Base-by-base conservation (phyloP, 2,113 vertebrate genomes). In the Dasypus novemcinctus region DNA sequence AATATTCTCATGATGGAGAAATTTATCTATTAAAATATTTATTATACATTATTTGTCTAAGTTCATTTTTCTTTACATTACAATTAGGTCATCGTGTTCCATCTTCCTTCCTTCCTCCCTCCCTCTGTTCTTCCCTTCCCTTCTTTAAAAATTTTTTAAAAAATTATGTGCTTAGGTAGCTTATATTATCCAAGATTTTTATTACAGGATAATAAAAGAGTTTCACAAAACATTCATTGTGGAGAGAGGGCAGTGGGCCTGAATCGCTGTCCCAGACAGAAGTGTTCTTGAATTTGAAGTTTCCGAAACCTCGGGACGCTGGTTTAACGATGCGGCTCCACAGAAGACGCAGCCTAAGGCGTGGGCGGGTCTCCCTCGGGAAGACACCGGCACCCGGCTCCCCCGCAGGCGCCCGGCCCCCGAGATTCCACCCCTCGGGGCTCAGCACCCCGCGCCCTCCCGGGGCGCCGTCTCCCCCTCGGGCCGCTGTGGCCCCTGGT, bases 401-500 rank as follows among this genome's bases (percentile, higher is more conserved):
- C 25, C 12, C 0, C 2, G 8, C n/a, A 6, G 15, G 81, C 54
- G 20, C 21, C 78, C 52, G 27, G 86, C 29, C 36, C 21, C 1
- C 13, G 2, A 1, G 27, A 38, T 6, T 59, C 36, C 61, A 12
- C 46, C 13, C 31, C 78, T 31, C 17, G 0, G 38, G 43, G 8
- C 36, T 29, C 31, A 5, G 59, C 14, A 4, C 72, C 11, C n/a
- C n/a, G n/a, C 1, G 4, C 59, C 13, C 83, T 0, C 2, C 4
- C 1, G 20, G 33, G 20, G 23, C 4, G 43, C 69, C 31, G 1
- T 1, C 69, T n/a, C 82, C 52, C 33, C 87, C 92, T 29, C 20
- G 64, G 93, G 72, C 84, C 61, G 29, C 84, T 3, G 68, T 87
- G 97, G 82, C 94, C 93, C 90, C 92, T 52, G 83, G 79, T 97